phyloP scores from a whole-genome alignment of 2,113 vertebrate genomes.

The Morphnarchus princeps region DNA sequence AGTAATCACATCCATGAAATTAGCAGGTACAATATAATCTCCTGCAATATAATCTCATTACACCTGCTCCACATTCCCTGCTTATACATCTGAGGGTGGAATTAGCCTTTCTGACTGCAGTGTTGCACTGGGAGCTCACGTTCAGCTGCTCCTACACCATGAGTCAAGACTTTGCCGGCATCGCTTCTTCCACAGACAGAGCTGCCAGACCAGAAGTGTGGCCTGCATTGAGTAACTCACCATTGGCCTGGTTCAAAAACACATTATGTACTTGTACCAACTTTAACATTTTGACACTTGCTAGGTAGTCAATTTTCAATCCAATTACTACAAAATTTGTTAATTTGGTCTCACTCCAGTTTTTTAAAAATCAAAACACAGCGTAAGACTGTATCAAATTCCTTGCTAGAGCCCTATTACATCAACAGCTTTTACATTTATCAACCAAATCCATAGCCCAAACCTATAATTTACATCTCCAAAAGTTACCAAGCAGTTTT shows the following conservation, averaged over 20 bases:
- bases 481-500: background rate
- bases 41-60: constrained; percentile 12
- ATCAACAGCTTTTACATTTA: background rate
- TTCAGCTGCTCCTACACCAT: background rate
- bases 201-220: background rate
- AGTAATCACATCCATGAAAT: constrained; percentile 5
- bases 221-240: background rate
- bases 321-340: background rate
- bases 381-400: background rate
- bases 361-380: background rate
- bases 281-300: background rate
- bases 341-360: background rate
- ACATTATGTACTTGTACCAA: background rate
- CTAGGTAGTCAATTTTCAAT: background rate
- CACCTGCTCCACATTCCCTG: background rate
- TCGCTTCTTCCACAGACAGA: background rate
- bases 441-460: background rate
- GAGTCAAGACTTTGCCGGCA: background rate
- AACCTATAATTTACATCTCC: background rate
- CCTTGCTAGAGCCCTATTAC: background rate
- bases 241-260: background rate
- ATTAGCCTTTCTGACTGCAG: background rate
- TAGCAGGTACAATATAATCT: background rate
- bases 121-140: background rate
- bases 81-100: background rate